phyloP scores from a whole-genome alignment of 1,140 invertebrate species.

The Diabrotica undecimpunctata region DNA sequence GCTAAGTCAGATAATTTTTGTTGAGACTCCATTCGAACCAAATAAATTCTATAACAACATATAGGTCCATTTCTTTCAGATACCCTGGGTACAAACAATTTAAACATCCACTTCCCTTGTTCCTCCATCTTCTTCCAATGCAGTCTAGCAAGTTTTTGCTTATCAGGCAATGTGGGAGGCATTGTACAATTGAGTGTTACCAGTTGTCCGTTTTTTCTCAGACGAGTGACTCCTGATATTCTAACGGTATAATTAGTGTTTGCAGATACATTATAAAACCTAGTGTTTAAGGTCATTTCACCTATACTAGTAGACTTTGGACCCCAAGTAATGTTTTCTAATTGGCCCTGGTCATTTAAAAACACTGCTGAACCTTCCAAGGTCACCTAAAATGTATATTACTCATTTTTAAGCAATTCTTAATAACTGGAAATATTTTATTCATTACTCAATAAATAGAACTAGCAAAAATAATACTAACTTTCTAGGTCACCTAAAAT shows the following conservation, averaged over 20 bases:
- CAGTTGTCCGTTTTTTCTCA: constrained; percentile 62
- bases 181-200: constrained; percentile 61
- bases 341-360: constrained; percentile 54
- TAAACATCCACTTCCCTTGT: constrained; percentile 65
- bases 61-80: constrained; percentile 82
- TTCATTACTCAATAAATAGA: too few relatives aligned
- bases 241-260: constrained; percentile 78
- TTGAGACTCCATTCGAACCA: constrained; percentile 65
- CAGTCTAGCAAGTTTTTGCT: constrained; percentile 58
- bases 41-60: constrained; percentile 78
- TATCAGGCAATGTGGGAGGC: constrained; percentile 65
- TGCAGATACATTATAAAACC: constrained; percentile 64
- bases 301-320: constrained; percentile 59
- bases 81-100: constrained; percentile 67
- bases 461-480: too few relatives aligned
- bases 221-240: constrained; percentile 68
- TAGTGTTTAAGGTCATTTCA: constrained; percentile 51
- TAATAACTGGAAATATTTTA: too few relatives aligned
- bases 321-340: constrained; percentile 55
- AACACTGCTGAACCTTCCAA: constrained; percentile 59
- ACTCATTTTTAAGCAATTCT: too few relatives aligned
- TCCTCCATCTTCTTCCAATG: constrained; percentile 69
- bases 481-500: too few relatives aligned
- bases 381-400: constrained; percentile 48
- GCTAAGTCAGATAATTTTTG: constrained; percentile 64